Conservation (phyloP, 2,797 vertebrate genomes). For the Sebastes jordani region DNA sequence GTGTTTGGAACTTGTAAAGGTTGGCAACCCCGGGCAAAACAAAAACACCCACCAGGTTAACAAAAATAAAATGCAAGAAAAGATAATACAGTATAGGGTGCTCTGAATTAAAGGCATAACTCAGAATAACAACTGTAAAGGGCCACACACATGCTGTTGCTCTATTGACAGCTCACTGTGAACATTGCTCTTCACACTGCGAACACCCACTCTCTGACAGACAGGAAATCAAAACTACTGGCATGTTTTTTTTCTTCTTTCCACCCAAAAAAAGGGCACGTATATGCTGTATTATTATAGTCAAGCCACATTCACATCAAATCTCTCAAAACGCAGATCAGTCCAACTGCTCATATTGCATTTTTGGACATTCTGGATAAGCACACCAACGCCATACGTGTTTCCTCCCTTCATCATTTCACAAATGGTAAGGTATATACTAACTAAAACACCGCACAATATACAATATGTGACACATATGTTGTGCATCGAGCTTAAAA, state of each 20-base stretch:
- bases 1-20: background rate
- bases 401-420: background rate
- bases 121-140: background rate
- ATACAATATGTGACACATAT: background rate
- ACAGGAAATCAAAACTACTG: background rate
- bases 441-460: background rate
- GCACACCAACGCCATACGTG: background rate
- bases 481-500: background rate
- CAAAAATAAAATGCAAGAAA: background rate
- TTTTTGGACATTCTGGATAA: background rate
- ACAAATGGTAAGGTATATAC: background rate
- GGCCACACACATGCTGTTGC: background rate
- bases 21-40: background rate
- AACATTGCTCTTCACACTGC: background rate
- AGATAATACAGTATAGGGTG: background rate
- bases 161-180: background rate
- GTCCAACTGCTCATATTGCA: background rate
- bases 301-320: background rate
- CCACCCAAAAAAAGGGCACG: background rate
- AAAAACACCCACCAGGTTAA: background rate
- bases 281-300: background rate
- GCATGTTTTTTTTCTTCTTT: background rate
- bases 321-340: background rate
- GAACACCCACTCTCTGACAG: background rate
- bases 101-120: background rate